Evolutionary conservation across 2,888 invertebrate species (phyloP).

Genomic region (Aspidiotus destructor): DNA sequence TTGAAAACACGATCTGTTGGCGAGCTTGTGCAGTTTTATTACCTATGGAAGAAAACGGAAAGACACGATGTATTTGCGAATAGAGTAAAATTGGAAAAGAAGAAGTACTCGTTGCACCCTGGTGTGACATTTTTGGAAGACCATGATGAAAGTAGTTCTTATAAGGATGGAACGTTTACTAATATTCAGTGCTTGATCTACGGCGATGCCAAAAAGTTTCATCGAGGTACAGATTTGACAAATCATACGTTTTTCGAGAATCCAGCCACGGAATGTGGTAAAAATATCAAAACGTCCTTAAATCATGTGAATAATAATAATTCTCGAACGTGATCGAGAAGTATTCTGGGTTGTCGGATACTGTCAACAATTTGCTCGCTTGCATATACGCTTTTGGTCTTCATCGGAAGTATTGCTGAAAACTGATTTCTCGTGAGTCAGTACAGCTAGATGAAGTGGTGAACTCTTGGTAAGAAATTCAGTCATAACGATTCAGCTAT

Average conservation of each 20-base stretch:
- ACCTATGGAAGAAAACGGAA: slow-evolving; percentile 97
- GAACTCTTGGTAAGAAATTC: too few species aligned
- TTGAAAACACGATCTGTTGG: slow-evolving; percentile 90
- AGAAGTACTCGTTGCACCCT: slow-evolving; percentile 83
- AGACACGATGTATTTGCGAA: slow-evolving; percentile 83
- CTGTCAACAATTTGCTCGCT: too few species aligned
- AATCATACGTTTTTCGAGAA: slow-evolving; percentile 22
- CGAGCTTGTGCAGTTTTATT: slow-evolving; percentile 92
- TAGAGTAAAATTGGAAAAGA: slow-evolving; percentile 79
- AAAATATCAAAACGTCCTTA: slow-evolving; percentile 3
- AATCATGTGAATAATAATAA: slow-evolving; percentile 16
- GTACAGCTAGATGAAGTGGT: too few species aligned
- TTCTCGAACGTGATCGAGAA: not conserved
- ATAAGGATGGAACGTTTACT: slow-evolving; percentile 42
- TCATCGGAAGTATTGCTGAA: too few species aligned
- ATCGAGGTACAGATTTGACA: slow-evolving; percentile 30
- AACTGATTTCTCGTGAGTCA: too few species aligned
- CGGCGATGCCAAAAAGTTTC: slow-evolving; percentile 38
- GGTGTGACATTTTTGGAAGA: slow-evolving; percentile 56
- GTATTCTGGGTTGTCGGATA: not conserved
- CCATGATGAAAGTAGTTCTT: slow-evolving; percentile 35
- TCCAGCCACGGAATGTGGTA: not conserved
- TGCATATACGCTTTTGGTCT: too few species aligned
- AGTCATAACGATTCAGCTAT: too few species aligned
- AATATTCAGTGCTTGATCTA: slow-evolving; percentile 38